These are phyloP conservation scores for Ptychodera flava DNA, from an alignment of 35 echinoderm and acorn worm genomes.

Conservation along the genomic window DNA sequence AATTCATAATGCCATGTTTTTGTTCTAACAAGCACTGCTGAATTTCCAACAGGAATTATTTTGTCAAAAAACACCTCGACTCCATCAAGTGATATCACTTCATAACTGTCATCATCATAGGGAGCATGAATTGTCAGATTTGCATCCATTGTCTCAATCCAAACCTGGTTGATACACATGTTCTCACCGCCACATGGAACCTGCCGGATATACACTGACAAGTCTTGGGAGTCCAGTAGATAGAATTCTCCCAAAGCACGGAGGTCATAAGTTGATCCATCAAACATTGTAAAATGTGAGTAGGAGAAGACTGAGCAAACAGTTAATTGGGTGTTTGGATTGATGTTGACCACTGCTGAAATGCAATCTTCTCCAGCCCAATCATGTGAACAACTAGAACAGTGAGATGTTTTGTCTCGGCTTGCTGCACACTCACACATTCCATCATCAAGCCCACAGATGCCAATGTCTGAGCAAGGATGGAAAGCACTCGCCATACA, in stretches of 20 bases:
- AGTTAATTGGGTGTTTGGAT: conserved; percentile 5
- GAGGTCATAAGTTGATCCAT: conserved; percentile 47
- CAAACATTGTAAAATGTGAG: conserved; percentile 64
- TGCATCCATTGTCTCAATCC: conserved; percentile 32
- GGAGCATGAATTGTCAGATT: conserved; percentile 41
- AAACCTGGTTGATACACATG: conserved; percentile 50
- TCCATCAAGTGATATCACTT: conserved; percentile 22
- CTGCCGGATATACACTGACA: conserved; percentile 49
- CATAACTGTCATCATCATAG: conserved; percentile 15
- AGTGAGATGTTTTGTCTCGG: conserved; percentile 24
- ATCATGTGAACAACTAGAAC: conserved; percentile 37
- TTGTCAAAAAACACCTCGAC: conserved; percentile 24
- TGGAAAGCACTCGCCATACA: conserved; percentile 58
- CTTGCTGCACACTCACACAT: conserved; percentile 55
- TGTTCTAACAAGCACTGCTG: conserved; percentile 23
- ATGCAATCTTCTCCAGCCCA: conserved; percentile 64
- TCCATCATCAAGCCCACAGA: conserved; percentile 38
- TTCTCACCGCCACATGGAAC: conserved; percentile 46
- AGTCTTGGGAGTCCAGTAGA: conserved; percentile 19
- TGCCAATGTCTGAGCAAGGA: conserved; percentile 56
- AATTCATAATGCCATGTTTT: conserved; percentile 22
- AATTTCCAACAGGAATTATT: conserved; percentile 23
- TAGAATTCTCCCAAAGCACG: conserved; percentile 57
- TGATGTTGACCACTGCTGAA: conserved; percentile 17
- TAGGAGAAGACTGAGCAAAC: conserved; percentile 57